These are phyloP conservation scores for Hoplias malabaricus DNA, from an alignment of 2,113 vertebrate species.

Conservation along the genomic window DNA sequence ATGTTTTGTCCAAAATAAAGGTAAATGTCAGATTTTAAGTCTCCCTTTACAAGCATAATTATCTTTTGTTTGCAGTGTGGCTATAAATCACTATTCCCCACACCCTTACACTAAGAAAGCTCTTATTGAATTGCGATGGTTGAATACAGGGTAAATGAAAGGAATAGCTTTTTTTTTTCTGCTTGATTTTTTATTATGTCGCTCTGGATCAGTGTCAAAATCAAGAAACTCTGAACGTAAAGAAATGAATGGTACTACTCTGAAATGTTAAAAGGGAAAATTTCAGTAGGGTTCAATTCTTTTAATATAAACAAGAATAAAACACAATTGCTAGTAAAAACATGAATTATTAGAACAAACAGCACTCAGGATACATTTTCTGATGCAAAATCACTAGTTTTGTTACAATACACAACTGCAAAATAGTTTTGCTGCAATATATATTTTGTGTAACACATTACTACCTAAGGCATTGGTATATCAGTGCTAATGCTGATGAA, in stretches of 20 bases:
- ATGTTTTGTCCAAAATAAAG: slow-evolving; percentile 78
- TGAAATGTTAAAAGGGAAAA: slow-evolving; percentile 68
- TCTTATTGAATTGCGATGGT: slow-evolving; percentile 73
- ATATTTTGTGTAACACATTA: slow-evolving; percentile 70
- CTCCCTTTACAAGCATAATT: slow-evolving; percentile 60
- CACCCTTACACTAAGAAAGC: slow-evolving; percentile 66
- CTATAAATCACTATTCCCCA: slow-evolving; percentile 64
- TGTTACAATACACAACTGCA: slow-evolving; percentile 73
- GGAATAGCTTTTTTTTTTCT: slow-evolving; percentile 80
- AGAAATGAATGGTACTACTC: slow-evolving; percentile 89
- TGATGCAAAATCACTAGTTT: slow-evolving; percentile 70
- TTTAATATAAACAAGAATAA: slow-evolving; percentile 35
- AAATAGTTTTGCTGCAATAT: slow-evolving; percentile 65
- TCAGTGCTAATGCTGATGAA: slow-evolving; percentile 43
- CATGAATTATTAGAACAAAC: slow-evolving; percentile 87
- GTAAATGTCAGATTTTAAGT: slow-evolving; percentile 61
- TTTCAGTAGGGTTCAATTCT: slow-evolving; percentile 51
- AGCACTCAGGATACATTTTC: slow-evolving; percentile 82
- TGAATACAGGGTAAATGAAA: slow-evolving; percentile 93
- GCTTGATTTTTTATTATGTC: slow-evolving; percentile 58
- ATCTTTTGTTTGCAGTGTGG: slow-evolving; percentile 44
- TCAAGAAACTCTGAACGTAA: slow-evolving; percentile 85
- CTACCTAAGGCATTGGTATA: slow-evolving; percentile 86
- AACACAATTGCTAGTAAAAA: slow-evolving; percentile 57
- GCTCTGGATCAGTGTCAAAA: slow-evolving; percentile 85